Evolutionary conservation across 2,113 vertebrate genomes (phyloP), one percentile per base, ranked within the genome.

Genomic region (Micromys minutus): DNA sequence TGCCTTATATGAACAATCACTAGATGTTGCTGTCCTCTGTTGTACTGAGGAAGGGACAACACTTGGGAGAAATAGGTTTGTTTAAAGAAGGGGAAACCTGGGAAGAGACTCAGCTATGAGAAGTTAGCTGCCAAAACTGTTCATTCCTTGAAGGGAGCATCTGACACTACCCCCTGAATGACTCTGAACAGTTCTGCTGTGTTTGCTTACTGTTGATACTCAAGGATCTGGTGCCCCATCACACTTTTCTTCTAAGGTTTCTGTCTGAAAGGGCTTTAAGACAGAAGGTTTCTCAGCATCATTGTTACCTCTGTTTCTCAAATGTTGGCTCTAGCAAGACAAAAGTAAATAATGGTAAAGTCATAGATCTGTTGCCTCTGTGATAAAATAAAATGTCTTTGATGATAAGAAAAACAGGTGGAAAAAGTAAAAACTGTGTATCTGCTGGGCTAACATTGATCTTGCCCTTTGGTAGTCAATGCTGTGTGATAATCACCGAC

Each of bases 241-340:
- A 67, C 7, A 16, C 47, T n/a, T 22, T 90, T 90, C 24, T 47
- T 92, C 81, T 75, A n/a, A 61, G 80, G 17, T 19, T 86, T 77
- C n/a, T 84, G 12, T 67, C 26, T 13, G 34, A 0, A 36, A 72
- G n/a, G 50, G 76, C 6, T 80, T 4, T 55, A 69, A 77, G 3
- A 61, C 47, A 89, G 47, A 86, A 10, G 55, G 84, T 94, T 84
- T 87, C 91, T n/a, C 47, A 85, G 65, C 65, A 8, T 81, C 67
- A 22, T 0, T n/a, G 11, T 81, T 47, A 63, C 36, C 81, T 97
- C 76, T 80, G 39, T 86, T 45, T 96, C 87, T 93, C 50, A 89
- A 88, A 76, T 67, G 19, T 85, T 55, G 26, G 19, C 50, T 2
- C 47, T 90, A 74, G 50, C 29, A 79, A 92, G 36, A n/a, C 24